A percentile compares a stretch with the other conserved stretches of the same genome.
These are phyloP conservation scores for Hyperopisus bebe DNA, from an alignment of 2,113 vertebrate species.

Conservation along the genomic window DNA sequence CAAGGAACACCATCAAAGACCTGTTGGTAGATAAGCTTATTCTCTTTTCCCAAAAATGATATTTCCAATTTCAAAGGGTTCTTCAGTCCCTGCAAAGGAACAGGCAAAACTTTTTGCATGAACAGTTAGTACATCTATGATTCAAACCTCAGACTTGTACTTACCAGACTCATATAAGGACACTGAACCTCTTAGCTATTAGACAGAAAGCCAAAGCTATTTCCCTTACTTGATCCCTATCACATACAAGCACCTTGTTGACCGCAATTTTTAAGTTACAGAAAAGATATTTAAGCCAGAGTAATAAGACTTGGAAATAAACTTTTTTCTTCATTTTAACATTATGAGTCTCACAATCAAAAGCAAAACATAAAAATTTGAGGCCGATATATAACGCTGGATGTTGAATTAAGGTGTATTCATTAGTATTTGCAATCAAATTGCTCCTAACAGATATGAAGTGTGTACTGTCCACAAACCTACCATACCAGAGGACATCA, in stretches of 20 bases:
- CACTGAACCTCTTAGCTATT: neutral
- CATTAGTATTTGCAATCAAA: neutral
- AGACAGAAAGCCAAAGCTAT: neutral
- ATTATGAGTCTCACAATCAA: neutral
- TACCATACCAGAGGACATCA: neutral
- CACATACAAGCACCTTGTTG: neutral
- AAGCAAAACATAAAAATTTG: neutral
- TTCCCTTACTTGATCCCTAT: neutral
- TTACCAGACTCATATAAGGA: neutral
- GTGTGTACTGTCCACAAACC: neutral
- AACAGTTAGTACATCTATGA: neutral
- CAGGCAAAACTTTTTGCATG: neutral
- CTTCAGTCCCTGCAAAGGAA: neutral
- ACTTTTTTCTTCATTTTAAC: neutral
- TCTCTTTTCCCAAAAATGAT: neutral
- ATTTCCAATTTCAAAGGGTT: neutral
- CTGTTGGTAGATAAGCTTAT: neutral
- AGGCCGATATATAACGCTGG: neutral
- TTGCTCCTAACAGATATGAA: neutral
- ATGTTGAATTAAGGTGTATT: neutral
- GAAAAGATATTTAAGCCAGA: neutral
- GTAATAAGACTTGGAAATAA: neutral
- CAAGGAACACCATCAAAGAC: neutral
- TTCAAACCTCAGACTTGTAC: neutral
- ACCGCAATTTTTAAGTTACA: neutral